Conservation (phyloP, 2,888 invertebrate species). For the Rotaria macrura region DNA sequence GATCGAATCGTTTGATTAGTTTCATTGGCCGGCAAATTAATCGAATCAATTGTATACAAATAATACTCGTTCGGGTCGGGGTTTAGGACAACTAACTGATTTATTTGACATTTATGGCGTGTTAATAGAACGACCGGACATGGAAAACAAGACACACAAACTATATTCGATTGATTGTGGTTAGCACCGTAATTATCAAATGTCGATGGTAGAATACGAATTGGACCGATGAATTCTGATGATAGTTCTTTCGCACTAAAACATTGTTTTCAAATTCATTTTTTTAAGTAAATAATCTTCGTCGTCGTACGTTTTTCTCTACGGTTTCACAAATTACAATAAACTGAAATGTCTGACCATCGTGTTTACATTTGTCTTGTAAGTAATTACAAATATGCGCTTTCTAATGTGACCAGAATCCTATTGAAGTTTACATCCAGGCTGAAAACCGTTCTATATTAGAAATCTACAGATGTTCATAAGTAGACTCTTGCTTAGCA, state of each 20-base stretch:
- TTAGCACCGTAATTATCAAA: not conserved
- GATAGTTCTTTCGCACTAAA: not conserved
- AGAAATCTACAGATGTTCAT: too few relatives aligned
- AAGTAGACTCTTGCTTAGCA: too few relatives aligned
- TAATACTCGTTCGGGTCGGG: not conserved
- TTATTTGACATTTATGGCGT: not conserved
- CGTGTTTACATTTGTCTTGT: too few relatives aligned
- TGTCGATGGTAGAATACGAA: not conserved
- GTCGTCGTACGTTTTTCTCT: too few relatives aligned
- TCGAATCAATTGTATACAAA: conserved; percentile 11
- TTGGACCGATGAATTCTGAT: not conserved
- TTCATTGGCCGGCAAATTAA: not conserved
- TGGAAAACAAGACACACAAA: not conserved
- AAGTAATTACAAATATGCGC: too few relatives aligned
- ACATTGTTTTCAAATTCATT: too few relatives aligned
- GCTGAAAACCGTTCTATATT: too few relatives aligned
- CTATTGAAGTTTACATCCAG: too few relatives aligned
- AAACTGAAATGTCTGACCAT: too few relatives aligned
- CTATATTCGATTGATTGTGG: not conserved
- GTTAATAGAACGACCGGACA: not conserved
- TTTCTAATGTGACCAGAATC: too few relatives aligned
- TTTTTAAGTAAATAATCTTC: too few relatives aligned
- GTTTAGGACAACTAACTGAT: not conserved
- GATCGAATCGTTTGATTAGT: not conserved
- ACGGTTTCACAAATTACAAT: too few relatives aligned